Conservation (phyloP, 1,140 invertebrate genomes). For the Acromyrmex heyeri region DNA sequence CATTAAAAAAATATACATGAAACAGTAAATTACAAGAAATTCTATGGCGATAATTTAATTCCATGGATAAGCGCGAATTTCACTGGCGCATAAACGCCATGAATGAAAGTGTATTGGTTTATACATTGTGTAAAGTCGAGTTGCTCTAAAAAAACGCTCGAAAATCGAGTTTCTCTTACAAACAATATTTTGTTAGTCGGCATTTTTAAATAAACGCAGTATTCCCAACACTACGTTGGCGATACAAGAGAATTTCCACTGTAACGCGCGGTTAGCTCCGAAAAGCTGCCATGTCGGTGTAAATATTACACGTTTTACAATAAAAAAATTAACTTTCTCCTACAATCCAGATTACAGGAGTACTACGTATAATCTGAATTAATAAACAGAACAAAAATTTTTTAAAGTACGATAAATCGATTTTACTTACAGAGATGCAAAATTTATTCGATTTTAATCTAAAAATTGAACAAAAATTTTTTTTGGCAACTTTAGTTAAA, state of each 20-base stretch:
- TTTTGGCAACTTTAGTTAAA: not conserved
- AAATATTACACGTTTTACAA: conserved; percentile 13
- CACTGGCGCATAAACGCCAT: conserved; percentile 2
- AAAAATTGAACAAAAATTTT: not conserved
- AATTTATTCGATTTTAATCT: not conserved
- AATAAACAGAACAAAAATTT: not conserved
- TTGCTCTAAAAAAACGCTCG: not conserved
- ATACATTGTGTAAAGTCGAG: not conserved
- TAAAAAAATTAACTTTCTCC: conserved; percentile 18
- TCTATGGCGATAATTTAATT: conserved; percentile 28
- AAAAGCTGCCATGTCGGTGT: conserved; percentile 32
- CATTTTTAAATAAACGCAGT: conserved; percentile 41
- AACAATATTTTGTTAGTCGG: conserved; percentile 41
- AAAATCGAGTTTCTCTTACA: conserved; percentile 50
- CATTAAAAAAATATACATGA: not conserved
- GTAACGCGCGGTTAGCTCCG: not conserved
- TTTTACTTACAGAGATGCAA: not conserved
- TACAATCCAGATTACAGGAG: not conserved
- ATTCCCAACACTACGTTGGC: not conserved
- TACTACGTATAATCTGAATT: not conserved
- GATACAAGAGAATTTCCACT: conserved; percentile 23
- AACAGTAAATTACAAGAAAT: conserved; percentile 17
- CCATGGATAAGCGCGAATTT: not conserved
- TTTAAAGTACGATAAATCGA: conserved; percentile 22
- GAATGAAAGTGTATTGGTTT: conserved; percentile 22